Conservation (phyloP, 2,888 invertebrate species). For the Aleiodes testaceus region DNA sequence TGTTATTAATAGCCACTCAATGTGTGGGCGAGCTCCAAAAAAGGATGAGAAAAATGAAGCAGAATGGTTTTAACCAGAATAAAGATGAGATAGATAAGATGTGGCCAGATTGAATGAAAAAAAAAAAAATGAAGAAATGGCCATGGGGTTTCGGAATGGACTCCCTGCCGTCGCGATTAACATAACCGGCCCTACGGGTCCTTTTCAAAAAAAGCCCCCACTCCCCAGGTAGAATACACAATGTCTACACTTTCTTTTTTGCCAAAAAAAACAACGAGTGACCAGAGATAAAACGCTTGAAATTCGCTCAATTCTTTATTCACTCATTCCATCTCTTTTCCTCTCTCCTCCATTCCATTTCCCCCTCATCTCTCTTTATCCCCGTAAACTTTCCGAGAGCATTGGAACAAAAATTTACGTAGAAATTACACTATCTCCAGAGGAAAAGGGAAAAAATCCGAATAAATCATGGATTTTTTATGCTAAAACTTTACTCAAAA, state of each 20-base stretch:
- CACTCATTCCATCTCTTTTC: background rate
- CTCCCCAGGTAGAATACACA: conserved; percentile 42
- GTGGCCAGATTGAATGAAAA: no score
- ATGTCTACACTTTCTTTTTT: conserved; percentile 47
- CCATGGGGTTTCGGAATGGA: conserved; percentile 47
- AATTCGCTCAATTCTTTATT: conserved; percentile 18
- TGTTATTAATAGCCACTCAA: conserved; percentile 32
- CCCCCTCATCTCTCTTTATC: no score
- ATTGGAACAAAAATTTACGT: no score
- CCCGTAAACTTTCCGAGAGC: no score
- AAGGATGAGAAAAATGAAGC: conserved; percentile 15
- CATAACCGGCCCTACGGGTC: conserved; percentile 58
- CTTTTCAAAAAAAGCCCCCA: conserved; percentile 45
- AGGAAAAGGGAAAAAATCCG: no score
- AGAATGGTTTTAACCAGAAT: conserved; percentile 21
- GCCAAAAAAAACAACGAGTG: conserved; percentile 32
- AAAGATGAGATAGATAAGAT: conserved; percentile 45
- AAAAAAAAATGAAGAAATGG: no score
- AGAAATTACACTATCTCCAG: no score
- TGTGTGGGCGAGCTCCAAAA: no score
- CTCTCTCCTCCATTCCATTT: no score
- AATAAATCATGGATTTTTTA: no score
- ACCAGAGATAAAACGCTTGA: conserved; percentile 32
- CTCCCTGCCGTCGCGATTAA: conserved; percentile 51
- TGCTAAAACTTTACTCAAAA: background rate